Evolutionary conservation across 2,888 invertebrate genomes (phyloP), one percentile per base, ranked within the genome.

Genomic region (Eucriotettix oculatus): DNA sequence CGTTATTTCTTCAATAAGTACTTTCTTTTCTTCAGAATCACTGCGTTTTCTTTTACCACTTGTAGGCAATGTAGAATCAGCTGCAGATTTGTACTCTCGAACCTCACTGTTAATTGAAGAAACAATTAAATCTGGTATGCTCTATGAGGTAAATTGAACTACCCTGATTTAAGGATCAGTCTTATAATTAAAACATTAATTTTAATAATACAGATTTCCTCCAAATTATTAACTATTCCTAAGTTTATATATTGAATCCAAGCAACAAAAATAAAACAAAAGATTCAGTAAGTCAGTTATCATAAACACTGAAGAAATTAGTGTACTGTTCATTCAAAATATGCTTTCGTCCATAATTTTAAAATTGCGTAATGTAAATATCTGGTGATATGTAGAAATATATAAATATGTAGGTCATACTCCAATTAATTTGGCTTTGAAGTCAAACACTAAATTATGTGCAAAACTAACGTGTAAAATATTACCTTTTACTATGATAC

Each of bases 11-110:
- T 73, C 72, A 44, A 73, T 71, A 40, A 72, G 60, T 7, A 69
- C 69, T 67, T 48, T 48, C 48, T 48, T 48, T 14, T 48, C 48
- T 7, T 12, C 12, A n/a, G 48, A 5, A 48, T 48, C 48, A 5
- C n/a, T n/a, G n/a, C n/a, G 48, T 48, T 48, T 48, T 64, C 60
- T 58, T 48, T 61, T 75, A 70, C 85, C 85, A 63, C 73, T 74
- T 64, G 78, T 77, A 29, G 84, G 82, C 52, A 94, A 72, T 0
- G 93, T 92, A 54, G 87, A 89, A 74, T 96, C 96, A 0, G 82
- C 86, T 5, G 85, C 87, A 10, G 80, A 77, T 55, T 86, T 82
- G 75, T 94, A 94, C 52, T 87, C 83, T 66, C 85, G 79, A 58
- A 91, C 82, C 76, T 94, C 90, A 68, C 92, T 88, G 68, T 63